Evolutionary conservation across 2,797 vertebrate species (phyloP), one percentile per base, ranked within the genome.

Genomic region (Acanthopagrus latus): DNA sequence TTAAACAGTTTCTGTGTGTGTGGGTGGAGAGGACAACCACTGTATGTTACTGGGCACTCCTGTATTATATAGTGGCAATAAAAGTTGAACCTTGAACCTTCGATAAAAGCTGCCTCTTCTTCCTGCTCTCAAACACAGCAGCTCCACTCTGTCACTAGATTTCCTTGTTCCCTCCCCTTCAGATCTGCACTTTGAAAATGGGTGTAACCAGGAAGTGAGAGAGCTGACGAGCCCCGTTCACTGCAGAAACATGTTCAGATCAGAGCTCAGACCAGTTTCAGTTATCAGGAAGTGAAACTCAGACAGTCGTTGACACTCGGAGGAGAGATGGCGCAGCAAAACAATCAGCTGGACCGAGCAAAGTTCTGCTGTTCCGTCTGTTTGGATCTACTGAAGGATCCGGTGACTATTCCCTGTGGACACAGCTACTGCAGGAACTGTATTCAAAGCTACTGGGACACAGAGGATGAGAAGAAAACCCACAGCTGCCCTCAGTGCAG

Each of bases 321-420:
- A 50, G 20, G 8, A n/a, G 48, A 51, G 12, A 51, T 51, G 47
- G 18, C 17, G 47, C 47, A 48, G 20, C 7, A 57, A 57, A 17
- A 17, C 20, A 23, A 38, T 47, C 23, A 55, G 27, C 41, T 64
- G 6, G 25, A 56, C 14, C 0, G 5, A 2, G 48, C 52, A 14
- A 60, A 8, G 0, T 6, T 67, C 2, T 59, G 9, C 9, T 73
- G 73, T 60, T 18, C 29, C 0, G 43, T 76, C 58, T 76, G 74
- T 63, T 16, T 76, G 74, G 58, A 76, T 25, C 50, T 63, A 5
- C 48, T 76, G 57, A 60, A 56, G 50, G 65, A 69, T 47, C 65
- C 74, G 1, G 65, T 69, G 57, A 55, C 57, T 44, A 16, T 62
- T 62, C 58, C 58, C 38, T 60, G 58, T 60, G 58, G 58, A 60